Conservation (phyloP, 2,888 invertebrate species). For the Brenthis daphne region DNA sequence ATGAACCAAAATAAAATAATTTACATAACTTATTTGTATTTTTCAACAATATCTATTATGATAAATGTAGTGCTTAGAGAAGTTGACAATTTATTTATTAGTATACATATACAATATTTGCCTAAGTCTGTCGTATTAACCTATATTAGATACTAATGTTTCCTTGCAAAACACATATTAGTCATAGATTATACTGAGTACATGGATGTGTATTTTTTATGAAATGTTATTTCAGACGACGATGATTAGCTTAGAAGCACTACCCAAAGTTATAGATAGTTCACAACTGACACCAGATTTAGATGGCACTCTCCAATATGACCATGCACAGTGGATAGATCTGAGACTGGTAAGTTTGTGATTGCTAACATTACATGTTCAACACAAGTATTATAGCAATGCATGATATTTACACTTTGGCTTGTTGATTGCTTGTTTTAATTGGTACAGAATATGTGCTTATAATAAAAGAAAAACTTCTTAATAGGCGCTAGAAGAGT, state of each 20-base stretch:
- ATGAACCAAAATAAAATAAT: neutral
- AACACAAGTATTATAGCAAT: neutral
- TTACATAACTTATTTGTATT: neutral
- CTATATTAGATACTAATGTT: too few species aligned
- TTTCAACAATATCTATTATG: neutral
- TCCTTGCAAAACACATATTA: neutral
- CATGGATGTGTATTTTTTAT: conserved; percentile 9
- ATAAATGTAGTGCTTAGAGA: conserved; percentile 1
- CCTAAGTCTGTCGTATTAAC: too few species aligned
- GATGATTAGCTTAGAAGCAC: conserved; percentile 97
- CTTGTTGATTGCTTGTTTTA: neutral
- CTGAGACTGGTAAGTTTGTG: conserved; percentile 85
- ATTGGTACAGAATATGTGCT: too few species aligned
- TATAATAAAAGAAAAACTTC: conserved; percentile 1
- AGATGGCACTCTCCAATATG: conserved; percentile 96
- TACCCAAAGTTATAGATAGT: conserved; percentile 95
- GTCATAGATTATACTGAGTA: neutral
- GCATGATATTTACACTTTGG: neutral
- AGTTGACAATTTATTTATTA: neutral
- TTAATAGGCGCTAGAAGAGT: conserved; percentile 91
- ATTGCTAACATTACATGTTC: neutral
- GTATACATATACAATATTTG: too few species aligned
- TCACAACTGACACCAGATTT: conserved; percentile 96
- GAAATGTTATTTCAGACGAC: conserved; percentile 86
- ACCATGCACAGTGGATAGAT: conserved; percentile 98